Conservation (phyloP, 2,113 vertebrate species). For the Candoia aspera region DNA sequence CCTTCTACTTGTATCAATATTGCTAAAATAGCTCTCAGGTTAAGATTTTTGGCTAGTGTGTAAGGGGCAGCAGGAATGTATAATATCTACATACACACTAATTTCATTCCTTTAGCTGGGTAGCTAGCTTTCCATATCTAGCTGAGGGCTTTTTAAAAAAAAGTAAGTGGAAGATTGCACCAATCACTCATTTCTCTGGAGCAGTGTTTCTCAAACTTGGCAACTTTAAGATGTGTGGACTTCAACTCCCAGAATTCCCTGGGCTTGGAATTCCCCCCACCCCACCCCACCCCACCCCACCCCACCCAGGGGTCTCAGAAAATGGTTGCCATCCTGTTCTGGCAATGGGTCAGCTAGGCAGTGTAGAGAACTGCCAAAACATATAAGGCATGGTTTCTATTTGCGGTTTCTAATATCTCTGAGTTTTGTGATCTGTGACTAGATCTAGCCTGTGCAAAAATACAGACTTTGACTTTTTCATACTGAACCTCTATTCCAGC, state of each 20-base stretch:
- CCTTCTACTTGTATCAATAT: neutral
- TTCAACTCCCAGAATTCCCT: too few relatives aligned
- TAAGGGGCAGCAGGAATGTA: neutral
- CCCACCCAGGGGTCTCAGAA: too few relatives aligned
- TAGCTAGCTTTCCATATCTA: neutral
- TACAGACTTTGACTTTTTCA: neutral
- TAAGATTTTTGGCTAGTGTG: neutral
- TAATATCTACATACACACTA: neutral
- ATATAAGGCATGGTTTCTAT: neutral
- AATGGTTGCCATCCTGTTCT: neutral
- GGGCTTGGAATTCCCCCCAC: too few relatives aligned
- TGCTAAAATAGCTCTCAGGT: neutral
- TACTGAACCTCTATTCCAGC: neutral
- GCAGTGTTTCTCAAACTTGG: too few relatives aligned
- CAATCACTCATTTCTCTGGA: neutral
- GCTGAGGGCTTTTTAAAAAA: neutral
- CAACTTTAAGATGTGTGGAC: too few relatives aligned
- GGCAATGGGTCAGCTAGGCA: too few relatives aligned
- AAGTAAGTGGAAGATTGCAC: neutral
- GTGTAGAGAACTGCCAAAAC: neutral
- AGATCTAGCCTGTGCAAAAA: neutral
- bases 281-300: too few relatives aligned
- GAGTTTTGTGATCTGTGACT: neutral
- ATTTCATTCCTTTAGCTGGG: neutral
- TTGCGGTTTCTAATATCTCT: neutral